Base-by-base conservation (phyloP, 2,113 vertebrate species). In the Mus musculus region DNA sequence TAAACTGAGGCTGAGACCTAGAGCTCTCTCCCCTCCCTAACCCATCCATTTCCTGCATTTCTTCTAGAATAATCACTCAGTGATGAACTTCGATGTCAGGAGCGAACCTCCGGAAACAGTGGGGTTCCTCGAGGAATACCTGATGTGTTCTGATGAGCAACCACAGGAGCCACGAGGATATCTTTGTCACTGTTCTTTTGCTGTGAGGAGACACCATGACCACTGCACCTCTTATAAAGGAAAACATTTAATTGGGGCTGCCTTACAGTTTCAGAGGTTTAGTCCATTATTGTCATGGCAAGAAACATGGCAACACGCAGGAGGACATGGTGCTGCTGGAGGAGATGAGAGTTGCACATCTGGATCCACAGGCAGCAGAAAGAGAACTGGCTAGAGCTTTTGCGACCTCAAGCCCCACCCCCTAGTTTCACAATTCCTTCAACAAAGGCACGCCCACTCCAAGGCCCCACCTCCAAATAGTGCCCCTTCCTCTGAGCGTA, bases 41-140 rank as follows among this genome's bases (percentile, higher is more conserved):
- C 7, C 3, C 84, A 73, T 39, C 86, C 84, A 24, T 16, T 39
- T 91, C 28, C 17, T 7, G 14, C 16, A 0, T 46, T 63, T 95
- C 77, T 26, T 19, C 52, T 14, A 77, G 61, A 94, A 91, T 5
- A 86, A 71, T 91, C 69, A 30, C 33, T 75, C 67, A 63, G 75
- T 24, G 67, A 93, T 76, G 71, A 89, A 75, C 90, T 89, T 69
- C 22, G 39, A 90, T 28, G 75, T 84, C 69, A 87, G 36, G 46
- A 39, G 61, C 36, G 28, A 89, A 91, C 5, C 42, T 73, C 42
- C 13, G 28, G 61, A 93, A 91, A 93, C 9, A 73, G 80, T 24
- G 80, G 63, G 52, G 14, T 30, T 52, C 17, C 4, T 80, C 39
- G 12, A 76, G 76, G 56, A 63, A n/a, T 54, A 16, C 67, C n/a